A percentile compares a stretch with the other conserved stretches of the same genome.
Evolutionary conservation across 2,888 invertebrate species (phyloP).

Genomic region (Branchellion lobata): DNA sequence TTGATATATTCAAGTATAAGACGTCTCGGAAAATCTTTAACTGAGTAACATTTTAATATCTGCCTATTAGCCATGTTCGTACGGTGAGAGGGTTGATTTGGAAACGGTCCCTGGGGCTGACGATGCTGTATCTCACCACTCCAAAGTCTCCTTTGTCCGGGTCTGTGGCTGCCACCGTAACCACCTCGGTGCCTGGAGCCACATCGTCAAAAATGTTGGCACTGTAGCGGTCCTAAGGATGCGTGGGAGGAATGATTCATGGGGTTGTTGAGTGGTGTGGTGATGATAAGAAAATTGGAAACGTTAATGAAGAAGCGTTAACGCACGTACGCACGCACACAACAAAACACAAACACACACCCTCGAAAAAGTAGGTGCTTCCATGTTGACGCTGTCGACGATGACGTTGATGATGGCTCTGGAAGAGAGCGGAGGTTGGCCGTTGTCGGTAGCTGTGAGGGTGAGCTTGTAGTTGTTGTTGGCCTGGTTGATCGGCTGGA

Average conservation of each 20-base stretch:
- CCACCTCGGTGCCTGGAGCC: constrained; percentile 51
- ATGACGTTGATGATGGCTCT: constrained; percentile 76
- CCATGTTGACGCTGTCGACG: constrained; percentile 82
- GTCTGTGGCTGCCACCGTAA: constrained; percentile 55
- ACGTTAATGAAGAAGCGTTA: too few relatives aligned
- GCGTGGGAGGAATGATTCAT: too few relatives aligned
- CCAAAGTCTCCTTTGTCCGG: constrained; percentile 71
- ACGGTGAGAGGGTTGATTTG: constrained; percentile 64
- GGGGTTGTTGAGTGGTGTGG: background rate
- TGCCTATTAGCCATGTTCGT: too few relatives aligned
- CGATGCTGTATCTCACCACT: constrained; percentile 74
- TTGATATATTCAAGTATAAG: too few relatives aligned
- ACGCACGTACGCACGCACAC: too few relatives aligned
- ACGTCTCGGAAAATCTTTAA: too few relatives aligned
- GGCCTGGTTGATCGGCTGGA: constrained; percentile 78
- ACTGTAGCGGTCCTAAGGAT: constrained; percentile 37
- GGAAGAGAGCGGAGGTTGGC: constrained; percentile 78
- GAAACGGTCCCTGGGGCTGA: constrained; percentile 72
- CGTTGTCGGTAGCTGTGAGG: constrained; percentile 80
- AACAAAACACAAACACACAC: too few relatives aligned
- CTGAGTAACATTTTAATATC: too few relatives aligned
- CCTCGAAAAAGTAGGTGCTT: constrained; percentile 73
- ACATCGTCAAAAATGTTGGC: constrained; percentile 52
- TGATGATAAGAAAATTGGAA: background rate
- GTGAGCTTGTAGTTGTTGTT: constrained; percentile 76